Evolutionary conservation across 2,888 invertebrate genomes (phyloP).

Genomic region (Lepeophtheirus nordmannii): DNA sequence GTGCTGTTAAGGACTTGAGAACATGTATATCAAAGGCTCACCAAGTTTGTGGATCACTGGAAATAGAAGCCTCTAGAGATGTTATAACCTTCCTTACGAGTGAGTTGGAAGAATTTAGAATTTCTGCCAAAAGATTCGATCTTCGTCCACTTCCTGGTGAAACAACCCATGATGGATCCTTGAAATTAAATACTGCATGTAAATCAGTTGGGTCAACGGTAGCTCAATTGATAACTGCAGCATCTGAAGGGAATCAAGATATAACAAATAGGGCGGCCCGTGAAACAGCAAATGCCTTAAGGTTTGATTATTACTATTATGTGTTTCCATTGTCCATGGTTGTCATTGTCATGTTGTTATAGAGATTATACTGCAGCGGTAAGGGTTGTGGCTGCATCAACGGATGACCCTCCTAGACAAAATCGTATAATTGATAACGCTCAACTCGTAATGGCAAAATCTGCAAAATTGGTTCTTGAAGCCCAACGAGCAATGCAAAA

Average conservation of each 20-base stretch:
- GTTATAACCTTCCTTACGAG: constrained; percentile 60
- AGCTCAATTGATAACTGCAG: constrained; percentile 69
- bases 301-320: neutral
- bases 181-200: constrained; percentile 44
- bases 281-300: constrained; percentile 58
- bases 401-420: constrained; percentile 43
- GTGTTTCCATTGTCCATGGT: neutral
- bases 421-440: constrained; percentile 42
- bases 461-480: constrained; percentile 60
- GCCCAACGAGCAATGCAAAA: constrained; percentile 57
- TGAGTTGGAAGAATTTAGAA: constrained; percentile 63
- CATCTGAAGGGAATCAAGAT: constrained; percentile 59
- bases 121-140: constrained; percentile 52
- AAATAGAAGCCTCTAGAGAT: constrained; percentile 64
- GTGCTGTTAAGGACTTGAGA: constrained; percentile 49
- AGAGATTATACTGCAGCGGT: constrained; percentile 55
- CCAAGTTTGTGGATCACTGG: constrained; percentile 58
- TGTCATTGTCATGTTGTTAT: neutral
- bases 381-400: constrained; percentile 54
- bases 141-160: constrained; percentile 72
- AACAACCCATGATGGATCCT: constrained; percentile 46
- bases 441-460: constrained; percentile 61
- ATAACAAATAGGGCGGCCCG: constrained; percentile 65
- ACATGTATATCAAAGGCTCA: constrained; percentile 40
- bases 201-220: constrained; percentile 67